Base-by-base conservation (phyloP, 2,888 invertebrate species). In the Papilio demoleus region DNA sequence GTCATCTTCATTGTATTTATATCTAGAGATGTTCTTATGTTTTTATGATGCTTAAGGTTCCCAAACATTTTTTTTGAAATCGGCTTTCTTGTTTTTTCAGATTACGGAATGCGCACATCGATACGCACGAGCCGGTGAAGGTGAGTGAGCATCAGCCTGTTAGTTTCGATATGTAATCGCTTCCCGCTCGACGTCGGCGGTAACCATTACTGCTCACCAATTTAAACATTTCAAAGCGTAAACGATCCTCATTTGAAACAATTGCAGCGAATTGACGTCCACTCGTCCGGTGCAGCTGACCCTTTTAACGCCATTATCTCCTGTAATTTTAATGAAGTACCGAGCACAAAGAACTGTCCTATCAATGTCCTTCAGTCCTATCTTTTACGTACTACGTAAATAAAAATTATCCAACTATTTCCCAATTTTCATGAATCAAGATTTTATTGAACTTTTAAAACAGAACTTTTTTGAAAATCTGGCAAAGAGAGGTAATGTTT, bases 101-200 rank as follows among this genome's bases (percentile, higher is more conserved):
- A 78, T 75, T 63, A 63, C 71, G 74, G 75, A 75, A 77, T 78
- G 79, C 70, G 59, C 73, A 70, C 47, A 75, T 73, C 73, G 70
- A 42, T 63, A 68, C 74, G 69, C 67, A 65, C 65, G 69, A 73
- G 75, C 69, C 74, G 74, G 70, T 74, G 76, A 79, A 81, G 77
- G 75, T 80, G 56, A 77, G 81, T 85, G 76, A 85, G 82, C 84
- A 85, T 84, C 76, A 70, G 59, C 50, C 63, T 69, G 38, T 68
- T 60, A 59, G 70, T 56, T 58, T 38, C 58, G 36, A 64, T 64
- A 64, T 47, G 22, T 50, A 63, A 67, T 60, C 71, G 60, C 66
- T 71, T 71, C 70, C 69, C 67, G 38, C 27, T 50, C 40, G 31
- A 19, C 34, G 68, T 72, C 65, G 63, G 65, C 70, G 69, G 68